Conservation (phyloP, 2,113 vertebrate species). For the Puntigrus tetrazona region DNA sequence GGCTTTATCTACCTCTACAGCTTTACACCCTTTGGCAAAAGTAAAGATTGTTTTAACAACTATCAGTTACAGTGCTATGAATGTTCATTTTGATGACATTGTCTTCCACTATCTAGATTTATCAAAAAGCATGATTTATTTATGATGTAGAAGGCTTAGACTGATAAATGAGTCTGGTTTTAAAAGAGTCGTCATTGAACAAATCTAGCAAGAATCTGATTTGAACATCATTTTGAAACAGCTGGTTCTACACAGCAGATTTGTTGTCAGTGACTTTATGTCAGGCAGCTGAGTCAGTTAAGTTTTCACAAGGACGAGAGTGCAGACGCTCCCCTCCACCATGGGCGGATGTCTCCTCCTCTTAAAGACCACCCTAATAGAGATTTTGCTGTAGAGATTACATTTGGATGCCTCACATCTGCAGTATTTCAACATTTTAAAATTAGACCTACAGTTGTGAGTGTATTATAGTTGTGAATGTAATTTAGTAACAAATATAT, state of each 20-base stretch:
- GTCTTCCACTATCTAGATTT: not conserved
- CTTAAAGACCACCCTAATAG: not conserved
- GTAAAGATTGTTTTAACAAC: not conserved
- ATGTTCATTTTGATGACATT: not conserved
- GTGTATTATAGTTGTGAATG: not conserved
- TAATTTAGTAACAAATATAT: not conserved
- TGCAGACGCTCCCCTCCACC: not conserved
- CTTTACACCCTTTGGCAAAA: slow-evolving; percentile 21
- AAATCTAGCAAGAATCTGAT: slow-evolving; percentile 20
- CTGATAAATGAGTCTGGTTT: not conserved
- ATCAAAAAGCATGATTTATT: not conserved
- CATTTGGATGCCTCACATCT: not conserved
- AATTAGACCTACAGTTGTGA: not conserved
- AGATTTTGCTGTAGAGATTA: not conserved
- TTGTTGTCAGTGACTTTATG: slow-evolving; percentile 10
- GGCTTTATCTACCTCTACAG: slow-evolving; percentile 27
- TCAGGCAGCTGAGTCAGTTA: not conserved
- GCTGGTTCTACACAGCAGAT: slow-evolving; percentile 14
- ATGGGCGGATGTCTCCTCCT: not conserved
- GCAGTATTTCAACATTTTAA: not conserved
- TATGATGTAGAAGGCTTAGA: not conserved
- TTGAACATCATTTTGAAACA: slow-evolving; percentile 18
- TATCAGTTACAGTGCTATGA: not conserved
- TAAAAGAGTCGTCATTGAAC: not conserved
- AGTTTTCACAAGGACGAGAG: slow-evolving; percentile 34